Evolutionary conservation across 2,797 vertebrate species (phyloP), one percentile per base, ranked within the genome.

Genomic region (Poeciliopsis infans): DNA sequence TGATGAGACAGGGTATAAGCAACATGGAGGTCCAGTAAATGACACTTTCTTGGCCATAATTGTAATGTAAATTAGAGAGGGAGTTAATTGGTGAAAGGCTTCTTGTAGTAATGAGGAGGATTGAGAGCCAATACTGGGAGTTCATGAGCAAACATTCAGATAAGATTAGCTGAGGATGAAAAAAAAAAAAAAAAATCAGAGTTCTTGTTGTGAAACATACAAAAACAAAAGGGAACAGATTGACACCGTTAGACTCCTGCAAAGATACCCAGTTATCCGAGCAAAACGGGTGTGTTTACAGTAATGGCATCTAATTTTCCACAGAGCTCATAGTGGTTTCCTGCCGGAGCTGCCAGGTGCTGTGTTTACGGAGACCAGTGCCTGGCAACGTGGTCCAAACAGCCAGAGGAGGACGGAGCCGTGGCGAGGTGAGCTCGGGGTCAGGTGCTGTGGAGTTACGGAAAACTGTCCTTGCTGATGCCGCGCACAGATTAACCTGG

Each of bases 1-100:
- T 96, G 96, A 96, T 96, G 94, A 92, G 92, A 93, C 86, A 79
- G 92, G 93, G 92, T 91, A 70, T 70, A 91, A 93, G 94, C 86
- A 90, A 92, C 79, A 68, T 79, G 86, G 90, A 88, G 90, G 91
- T 90, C 90, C 88, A 84, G 88, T 94, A 95, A 70, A 94, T 95
- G 93, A 90, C 92, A 93, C 92, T 93, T 93, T 91, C 92, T 91
- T 90, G 86, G 91, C 88, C 89, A 80, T 78, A 83, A 88, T 83
- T 88, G 83, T 88, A 86, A 91, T 86, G 91, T 91, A 94, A 94
- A 96, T 95, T 85, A 92, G 83, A 85, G 76, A 31, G 81, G 47
- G 85, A 88, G 90, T 88, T 94, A 94, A 95, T 95, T 95, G 91
- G 89, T 74, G 80, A 92, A 87, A 79, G 84, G 87, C 83, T 74